phyloP scores from a whole-genome alignment of 2,797 vertebrate genomes.

The Stomatorhinus walkeri region DNA sequence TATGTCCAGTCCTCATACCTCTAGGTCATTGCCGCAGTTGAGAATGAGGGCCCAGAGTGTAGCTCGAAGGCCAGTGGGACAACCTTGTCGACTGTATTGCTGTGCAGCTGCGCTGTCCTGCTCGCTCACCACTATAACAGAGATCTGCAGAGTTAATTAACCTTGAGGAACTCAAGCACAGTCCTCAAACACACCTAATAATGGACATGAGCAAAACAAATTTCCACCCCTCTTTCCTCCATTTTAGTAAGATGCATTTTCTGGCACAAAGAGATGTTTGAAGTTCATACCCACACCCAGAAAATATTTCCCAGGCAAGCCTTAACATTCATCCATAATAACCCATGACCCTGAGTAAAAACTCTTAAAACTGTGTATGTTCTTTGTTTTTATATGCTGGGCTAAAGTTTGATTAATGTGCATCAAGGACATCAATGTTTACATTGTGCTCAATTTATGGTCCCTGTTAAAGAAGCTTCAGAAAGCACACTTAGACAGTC shows the following conservation, averaged over 20 bases:
- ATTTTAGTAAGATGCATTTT: not conserved
- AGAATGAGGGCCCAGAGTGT: constrained; percentile 90
- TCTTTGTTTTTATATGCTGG: constrained; percentile 27
- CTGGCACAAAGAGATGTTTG: not conserved
- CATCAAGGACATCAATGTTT: constrained; percentile 32
- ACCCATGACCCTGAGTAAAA: not conserved
- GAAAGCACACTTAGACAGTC: not conserved
- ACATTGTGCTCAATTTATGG: constrained; percentile 22
- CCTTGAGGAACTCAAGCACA: not conserved
- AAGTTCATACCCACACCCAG: not conserved
- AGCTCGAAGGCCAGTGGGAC: constrained; percentile 81
- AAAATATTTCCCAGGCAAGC: not conserved
- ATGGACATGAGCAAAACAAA: not conserved
- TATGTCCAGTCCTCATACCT: constrained; percentile 57
- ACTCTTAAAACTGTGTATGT: constrained; percentile 11
- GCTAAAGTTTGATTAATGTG: constrained; percentile 29
- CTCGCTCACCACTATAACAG: constrained; percentile 67
- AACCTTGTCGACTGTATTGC: constrained; percentile 89
- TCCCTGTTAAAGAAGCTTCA: constrained; percentile 19
- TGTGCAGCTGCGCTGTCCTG: constrained; percentile 89
- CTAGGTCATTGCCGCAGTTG: constrained; percentile 80
- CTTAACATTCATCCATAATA: not conserved
- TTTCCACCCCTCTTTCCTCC: not conserved
- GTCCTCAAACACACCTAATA: not conserved
- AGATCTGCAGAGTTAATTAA: not conserved